These are phyloP conservation scores for Gallinago media DNA, from an alignment of 2,113 vertebrate genomes.

Conservation along the genomic window DNA sequence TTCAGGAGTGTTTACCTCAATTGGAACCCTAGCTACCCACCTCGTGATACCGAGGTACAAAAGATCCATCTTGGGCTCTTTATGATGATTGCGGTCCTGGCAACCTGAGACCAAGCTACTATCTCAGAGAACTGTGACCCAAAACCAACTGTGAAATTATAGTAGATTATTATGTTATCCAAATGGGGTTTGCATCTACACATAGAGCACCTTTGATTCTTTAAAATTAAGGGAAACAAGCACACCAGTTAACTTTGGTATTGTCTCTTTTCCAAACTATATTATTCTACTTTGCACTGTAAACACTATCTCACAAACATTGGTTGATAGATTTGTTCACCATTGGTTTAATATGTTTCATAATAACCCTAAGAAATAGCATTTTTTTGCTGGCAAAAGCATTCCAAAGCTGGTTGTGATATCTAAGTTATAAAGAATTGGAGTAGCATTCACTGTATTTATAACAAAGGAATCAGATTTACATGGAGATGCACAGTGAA, in stretches of 20 bases:
- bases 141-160: rapidly evolving
- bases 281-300: neutral
- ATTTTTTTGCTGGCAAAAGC: neutral
- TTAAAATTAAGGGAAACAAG: neutral
- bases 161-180: neutral
- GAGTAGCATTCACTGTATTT: neutral
- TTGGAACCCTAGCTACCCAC: neutral
- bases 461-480: neutral
- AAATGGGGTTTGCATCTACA: neutral
- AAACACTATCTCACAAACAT: neutral
- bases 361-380: neutral
- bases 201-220: neutral
- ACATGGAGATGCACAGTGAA: neutral
- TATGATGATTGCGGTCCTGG: neutral
- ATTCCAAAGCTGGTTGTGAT: neutral
- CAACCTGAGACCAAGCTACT: neutral
- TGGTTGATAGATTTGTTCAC: neutral
- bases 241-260: neutral
- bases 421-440: neutral
- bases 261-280: neutral
- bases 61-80: neutral
- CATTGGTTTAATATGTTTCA: neutral
- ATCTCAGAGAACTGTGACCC: neutral
- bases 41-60: neutral
- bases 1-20: neutral